A percentile compares a stretch with the other conserved stretches of the same genome.
phyloP scores from a whole-genome alignment of 2,113 vertebrate genomes.

The Columba livia region DNA sequence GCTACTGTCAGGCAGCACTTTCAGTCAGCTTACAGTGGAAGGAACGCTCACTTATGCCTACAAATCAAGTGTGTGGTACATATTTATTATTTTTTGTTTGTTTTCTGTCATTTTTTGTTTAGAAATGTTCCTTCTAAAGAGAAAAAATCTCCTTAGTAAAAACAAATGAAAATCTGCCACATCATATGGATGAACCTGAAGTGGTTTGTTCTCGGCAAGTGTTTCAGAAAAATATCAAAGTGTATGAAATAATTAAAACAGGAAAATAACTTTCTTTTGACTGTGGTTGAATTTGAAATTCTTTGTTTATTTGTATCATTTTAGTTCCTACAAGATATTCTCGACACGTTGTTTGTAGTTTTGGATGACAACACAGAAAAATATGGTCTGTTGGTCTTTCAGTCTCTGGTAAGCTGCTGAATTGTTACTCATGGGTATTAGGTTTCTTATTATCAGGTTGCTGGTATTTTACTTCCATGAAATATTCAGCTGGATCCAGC shows the following conservation, averaged over 20 bases:
- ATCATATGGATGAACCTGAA: background rate
- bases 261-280: background rate
- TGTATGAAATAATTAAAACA: background rate
- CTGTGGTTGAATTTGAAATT: background rate
- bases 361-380: slow-evolving; percentile 97
- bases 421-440: background rate
- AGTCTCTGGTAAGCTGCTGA: slow-evolving; percentile 87
- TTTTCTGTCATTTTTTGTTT: background rate
- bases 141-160: background rate
- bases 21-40: background rate
- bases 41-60: background rate
- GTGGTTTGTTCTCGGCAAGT: background rate
- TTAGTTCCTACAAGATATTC: slow-evolving; percentile 93
- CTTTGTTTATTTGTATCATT: slow-evolving; percentile 30
- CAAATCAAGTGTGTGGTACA: background rate
- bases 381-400: slow-evolving; percentile 93
- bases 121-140: background rate
- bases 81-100: background rate
- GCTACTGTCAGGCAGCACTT: background rate
- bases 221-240: background rate
- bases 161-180: background rate
- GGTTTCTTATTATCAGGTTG: background rate
- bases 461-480: background rate
- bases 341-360: slow-evolving; percentile 93
- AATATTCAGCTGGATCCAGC: background rate